Base-by-base conservation (phyloP, 2,888 invertebrate species). In the Agelastica alni region DNA sequence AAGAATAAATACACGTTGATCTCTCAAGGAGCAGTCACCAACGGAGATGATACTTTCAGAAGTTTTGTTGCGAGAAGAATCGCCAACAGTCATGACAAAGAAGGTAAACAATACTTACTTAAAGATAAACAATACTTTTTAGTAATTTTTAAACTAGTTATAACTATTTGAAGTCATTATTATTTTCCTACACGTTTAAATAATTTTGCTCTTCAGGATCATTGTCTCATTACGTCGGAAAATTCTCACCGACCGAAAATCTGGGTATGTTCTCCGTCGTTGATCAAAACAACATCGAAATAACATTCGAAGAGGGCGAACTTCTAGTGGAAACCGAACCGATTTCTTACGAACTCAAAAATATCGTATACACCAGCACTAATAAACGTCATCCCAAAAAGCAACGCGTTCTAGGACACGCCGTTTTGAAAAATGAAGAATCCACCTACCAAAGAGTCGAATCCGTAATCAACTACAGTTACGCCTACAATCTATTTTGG, bases 281-380 rank as follows among this genome's bases (percentile, higher is more conserved):
- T 52, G 85, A 86, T 68, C 83, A 84, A 53, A 78, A 84, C 53
- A 80, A 81, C 41, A 81, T 82, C 58, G 82, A 83, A 66, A 64
- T 81, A 52, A 78, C 79, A 36, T 82, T 81, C 67, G 82, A 82
- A 54, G 83, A 81, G 41, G 91, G 91, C 0, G 89, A 92, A 71
- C 82, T 93, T 43, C 78, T 93, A 17, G 83, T 89, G 4, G 93
- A 93, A 78, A 85, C 87, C 0, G 92, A 92, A 73, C 92, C 93
- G 1, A 79, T 83, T 26, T 80, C 83, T 52, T 93, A 93, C 72
- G 89, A 90, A 73, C 75, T 93, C 64, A 84, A 82, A 49, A 80
- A 65, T 3, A 62, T 75, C 22, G 72, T 70, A 58, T 70, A 70
- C 49, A 68, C 72, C 48, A 58, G 62, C n/a, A 54, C 63, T 10